These are phyloP conservation scores for Pinna nobilis DNA, from an alignment of 1,140 invertebrate species.

Conservation along the genomic window DNA sequence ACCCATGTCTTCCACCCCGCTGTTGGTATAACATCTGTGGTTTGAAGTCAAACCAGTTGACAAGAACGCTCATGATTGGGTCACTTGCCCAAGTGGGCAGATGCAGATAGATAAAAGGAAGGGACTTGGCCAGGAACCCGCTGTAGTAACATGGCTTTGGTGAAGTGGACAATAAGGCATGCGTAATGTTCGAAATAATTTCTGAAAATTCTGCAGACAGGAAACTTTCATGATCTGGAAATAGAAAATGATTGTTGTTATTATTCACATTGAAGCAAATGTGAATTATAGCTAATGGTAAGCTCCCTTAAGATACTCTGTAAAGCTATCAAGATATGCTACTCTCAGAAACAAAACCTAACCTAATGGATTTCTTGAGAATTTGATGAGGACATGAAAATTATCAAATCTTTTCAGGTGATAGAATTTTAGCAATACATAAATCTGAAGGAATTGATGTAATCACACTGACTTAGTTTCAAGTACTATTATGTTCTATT, in stretches of 20 bases:
- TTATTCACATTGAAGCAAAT: no score
- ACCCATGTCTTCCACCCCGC: neutral
- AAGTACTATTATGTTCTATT: no score
- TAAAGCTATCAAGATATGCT: no score
- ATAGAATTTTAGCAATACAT: no score
- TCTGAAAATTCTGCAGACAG: constrained; percentile 58
- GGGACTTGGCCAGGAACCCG: constrained; percentile 58
- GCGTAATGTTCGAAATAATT: constrained; percentile 55
- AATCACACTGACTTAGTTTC: no score
- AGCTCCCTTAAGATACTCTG: no score
- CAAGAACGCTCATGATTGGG: constrained; percentile 50
- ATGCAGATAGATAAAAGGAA: constrained; percentile 65
- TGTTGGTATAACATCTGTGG: constrained; percentile 32
- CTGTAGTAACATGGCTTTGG: constrained; percentile 64
- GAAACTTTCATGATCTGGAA: constrained; percentile 47
- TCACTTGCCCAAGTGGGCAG: constrained; percentile 52
- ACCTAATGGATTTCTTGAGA: no score
- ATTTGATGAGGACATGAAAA: no score
- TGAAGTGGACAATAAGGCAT: constrained; percentile 52
- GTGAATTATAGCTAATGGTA: no score
- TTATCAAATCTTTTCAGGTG: no score
- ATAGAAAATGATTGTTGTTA: neutral
- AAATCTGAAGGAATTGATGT: no score
- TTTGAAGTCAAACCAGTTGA: constrained; percentile 60
- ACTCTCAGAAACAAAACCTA: no score